phyloP scores from a whole-genome alignment of 2,797 vertebrate species.

The Pelochelys cantorii region DNA sequence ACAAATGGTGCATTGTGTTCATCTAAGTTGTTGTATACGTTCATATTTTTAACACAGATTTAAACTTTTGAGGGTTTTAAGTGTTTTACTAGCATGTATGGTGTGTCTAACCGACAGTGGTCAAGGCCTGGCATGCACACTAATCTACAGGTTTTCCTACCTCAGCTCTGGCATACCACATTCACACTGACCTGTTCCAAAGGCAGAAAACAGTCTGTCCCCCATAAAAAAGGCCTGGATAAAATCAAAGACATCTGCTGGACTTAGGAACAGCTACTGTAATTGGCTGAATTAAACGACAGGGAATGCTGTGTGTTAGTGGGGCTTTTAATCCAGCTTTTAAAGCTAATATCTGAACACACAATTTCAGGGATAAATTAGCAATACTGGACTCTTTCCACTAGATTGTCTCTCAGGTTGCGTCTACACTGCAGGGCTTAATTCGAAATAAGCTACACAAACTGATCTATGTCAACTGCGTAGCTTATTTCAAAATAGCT shows the following conservation, averaged over 20 bases:
- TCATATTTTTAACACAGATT: conserved; percentile 66
- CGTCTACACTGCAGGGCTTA: no score
- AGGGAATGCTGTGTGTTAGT: not conserved
- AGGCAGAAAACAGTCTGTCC: not conserved
- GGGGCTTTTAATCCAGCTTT: not conserved
- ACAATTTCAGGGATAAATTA: not conserved
- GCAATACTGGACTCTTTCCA: not conserved
- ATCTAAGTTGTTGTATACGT: conserved; percentile 66
- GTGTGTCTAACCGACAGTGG: not conserved
- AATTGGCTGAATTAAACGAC: not conserved
- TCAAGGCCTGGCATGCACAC: not conserved
- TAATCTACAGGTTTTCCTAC: not conserved
- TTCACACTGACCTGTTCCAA: not conserved
- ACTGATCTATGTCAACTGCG: no score
- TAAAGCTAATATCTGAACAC: not conserved
- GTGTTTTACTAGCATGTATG: not conserved
- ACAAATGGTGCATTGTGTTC: conserved; percentile 57
- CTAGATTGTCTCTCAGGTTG: no score
- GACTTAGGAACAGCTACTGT: not conserved
- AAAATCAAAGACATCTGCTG: not conserved
- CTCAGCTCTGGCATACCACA: not conserved
- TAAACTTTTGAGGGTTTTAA: conserved; percentile 64
- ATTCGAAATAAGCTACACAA: no score
- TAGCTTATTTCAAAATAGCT: no score
- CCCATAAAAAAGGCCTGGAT: not conserved